Conservation (phyloP, 2,113 vertebrate genomes). For the Heteronetta atricapilla region DNA sequence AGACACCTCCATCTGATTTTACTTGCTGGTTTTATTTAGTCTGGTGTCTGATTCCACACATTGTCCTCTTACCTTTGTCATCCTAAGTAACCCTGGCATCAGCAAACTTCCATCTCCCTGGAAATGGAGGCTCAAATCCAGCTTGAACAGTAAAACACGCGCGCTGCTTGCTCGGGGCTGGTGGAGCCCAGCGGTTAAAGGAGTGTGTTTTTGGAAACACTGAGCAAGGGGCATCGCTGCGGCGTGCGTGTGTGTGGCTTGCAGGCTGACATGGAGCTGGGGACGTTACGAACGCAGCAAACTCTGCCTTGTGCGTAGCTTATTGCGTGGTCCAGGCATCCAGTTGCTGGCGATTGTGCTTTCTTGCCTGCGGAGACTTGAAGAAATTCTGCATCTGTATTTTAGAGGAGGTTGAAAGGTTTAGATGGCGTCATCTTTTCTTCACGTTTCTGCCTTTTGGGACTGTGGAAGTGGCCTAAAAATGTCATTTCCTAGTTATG, state of each 20-base stretch:
- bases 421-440: neutral
- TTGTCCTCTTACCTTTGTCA: neutral
- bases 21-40: neutral
- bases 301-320: neutral
- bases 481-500: constrained; percentile 19
- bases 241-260: neutral
- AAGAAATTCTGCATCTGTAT: neutral
- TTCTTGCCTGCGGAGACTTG: neutral
- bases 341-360: neutral
- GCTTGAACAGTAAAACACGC: neutral
- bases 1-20: neutral
- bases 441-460: neutral
- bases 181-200: neutral
- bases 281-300: neutral
- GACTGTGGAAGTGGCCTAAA: neutral
- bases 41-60: neutral
- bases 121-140: neutral
- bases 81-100: neutral
- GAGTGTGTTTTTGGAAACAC: neutral
- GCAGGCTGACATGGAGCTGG: neutral
- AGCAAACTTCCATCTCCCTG: neutral
- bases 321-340: neutral
- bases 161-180: neutral
- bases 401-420: neutral
- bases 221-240: neutral